Base-by-base conservation (phyloP, 2,797 vertebrate genomes). In the Anguilla marmorata region DNA sequence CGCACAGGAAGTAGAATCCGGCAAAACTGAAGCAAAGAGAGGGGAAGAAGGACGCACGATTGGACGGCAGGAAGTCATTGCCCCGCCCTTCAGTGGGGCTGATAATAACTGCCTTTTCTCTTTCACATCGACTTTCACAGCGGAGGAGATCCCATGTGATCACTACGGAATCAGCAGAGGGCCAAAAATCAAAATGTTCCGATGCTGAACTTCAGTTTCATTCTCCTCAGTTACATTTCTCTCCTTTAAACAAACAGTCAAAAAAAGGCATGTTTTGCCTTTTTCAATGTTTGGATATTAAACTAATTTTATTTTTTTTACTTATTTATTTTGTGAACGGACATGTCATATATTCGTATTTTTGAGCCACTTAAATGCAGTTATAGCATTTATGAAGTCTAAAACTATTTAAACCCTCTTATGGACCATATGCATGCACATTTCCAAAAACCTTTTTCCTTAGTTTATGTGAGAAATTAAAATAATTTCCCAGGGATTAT, bases 191-290 rank as follows among this genome's bases (percentile, higher is more conserved):
- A 92, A 94, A 96, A 94, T 95, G 93, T 80, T 86, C 84, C 83
- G 91, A 91, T 94, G 94, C 91, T 94, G 92, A 95, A 94, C 94
- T 94, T 93, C 91, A 86, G 85, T 86, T 63, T 86, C 85, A 74
- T 45, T 19, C 83, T 89, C 93, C 93, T 92, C 95, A 96, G 95
- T 96, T 95, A 95, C 92, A 92, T 93, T 94, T 94, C 91, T 94
- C 93, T 93, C 91, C 94, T 95, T 94, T 89, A 92, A 93, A 94
- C 92, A 93, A 93, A 93, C 93, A 94, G 93, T 93, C 93, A 95
- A 90, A 91, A 92, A 93, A 50, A 9, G 4, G 50, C 50, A 50
- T 50, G 50, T 94, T 95, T 95, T 90, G 93, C 90, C 93, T 90
- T 92, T 93, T 94, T 93, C 93, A 93, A 91, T 92, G 91, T 94